A percentile compares a stretch with the other conserved stretches of the same genome.
Conservation (phyloP, 2,797 vertebrate species). For the Takifugu ocellatus region DNA sequence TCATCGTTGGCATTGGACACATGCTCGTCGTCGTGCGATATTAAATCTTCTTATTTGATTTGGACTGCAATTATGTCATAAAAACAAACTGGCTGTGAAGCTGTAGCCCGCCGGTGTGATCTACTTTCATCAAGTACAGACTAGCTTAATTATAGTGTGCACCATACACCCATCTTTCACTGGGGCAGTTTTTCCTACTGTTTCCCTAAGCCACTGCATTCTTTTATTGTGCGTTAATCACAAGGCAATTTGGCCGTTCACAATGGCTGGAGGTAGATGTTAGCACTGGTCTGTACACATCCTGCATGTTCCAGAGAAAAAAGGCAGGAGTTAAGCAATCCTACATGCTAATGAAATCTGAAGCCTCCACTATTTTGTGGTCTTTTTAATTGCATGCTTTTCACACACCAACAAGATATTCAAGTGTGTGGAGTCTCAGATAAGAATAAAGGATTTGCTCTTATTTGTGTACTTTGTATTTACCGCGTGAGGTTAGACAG, state of each 20-base stretch:
- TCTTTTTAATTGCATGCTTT: conserved; percentile 58
- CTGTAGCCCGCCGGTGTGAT: conserved; percentile 75
- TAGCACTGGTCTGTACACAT: conserved; percentile 67
- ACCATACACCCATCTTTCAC: conserved; percentile 72
- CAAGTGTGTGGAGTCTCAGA: conserved; percentile 32
- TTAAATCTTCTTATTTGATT: conserved; percentile 82
- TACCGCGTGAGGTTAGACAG: conserved; percentile 41
- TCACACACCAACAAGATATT: conserved; percentile 54
- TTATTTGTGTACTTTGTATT: conserved; percentile 44
- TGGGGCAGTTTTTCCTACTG: conserved; percentile 68
- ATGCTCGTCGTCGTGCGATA: conserved; percentile 70
- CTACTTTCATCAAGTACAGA: conserved; percentile 81
- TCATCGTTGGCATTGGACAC: conserved; percentile 76
- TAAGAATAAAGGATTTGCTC: conserved; percentile 48
- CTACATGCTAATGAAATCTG: conserved; percentile 51
- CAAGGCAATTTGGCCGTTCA: conserved; percentile 70
- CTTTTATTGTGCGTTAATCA: conserved; percentile 76
- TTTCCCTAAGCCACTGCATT: conserved; percentile 72
- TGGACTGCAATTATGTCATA: conserved; percentile 81
- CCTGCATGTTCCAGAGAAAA: conserved; percentile 31
- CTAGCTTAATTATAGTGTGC: conserved; percentile 79
- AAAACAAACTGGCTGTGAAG: conserved; percentile 81
- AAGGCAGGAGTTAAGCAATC: conserved; percentile 41
- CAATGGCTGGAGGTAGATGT: conserved; percentile 56
- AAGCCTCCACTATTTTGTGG: conserved; percentile 46